phyloP scores from a whole-genome alignment of 2,113 vertebrate species.

The Myotis brandtii region DNA sequence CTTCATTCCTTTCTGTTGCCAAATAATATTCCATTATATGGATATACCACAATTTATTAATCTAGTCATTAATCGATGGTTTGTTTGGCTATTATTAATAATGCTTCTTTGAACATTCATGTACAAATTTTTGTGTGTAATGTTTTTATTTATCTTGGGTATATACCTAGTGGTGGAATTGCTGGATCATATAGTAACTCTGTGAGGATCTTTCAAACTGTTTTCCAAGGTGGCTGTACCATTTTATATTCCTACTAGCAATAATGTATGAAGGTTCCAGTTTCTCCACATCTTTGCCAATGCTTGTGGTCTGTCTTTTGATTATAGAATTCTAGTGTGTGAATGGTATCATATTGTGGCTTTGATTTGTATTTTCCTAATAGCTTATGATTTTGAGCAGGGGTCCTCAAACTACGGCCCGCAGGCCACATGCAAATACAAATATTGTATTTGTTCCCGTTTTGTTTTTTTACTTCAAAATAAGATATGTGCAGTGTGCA shows the following conservation, averaged over 20 bases:
- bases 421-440: too few relatives aligned
- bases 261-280: background rate
- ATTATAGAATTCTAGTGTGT: background rate
- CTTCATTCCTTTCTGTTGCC: constrained; percentile 29
- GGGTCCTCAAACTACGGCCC: too few relatives aligned
- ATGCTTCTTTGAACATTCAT: background rate
- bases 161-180: constrained; percentile 15
- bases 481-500: too few relatives aligned
- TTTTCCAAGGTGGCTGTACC: background rate
- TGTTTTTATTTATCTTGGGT: constrained; percentile 38
- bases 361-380: constrained; percentile 28
- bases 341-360: background rate
- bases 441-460: too few relatives aligned
- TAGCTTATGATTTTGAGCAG: background rate
- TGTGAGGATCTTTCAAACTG: background rate
- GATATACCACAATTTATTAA: constrained; percentile 15
- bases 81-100: constrained; percentile 23
- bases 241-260: background rate
- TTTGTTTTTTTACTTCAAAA: too few relatives aligned
- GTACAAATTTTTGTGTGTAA: constrained; percentile 16
- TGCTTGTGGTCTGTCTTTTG: background rate
- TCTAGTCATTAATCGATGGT: background rate
- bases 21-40: background rate
- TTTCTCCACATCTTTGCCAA: background rate
- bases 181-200: background rate